Base-by-base conservation (phyloP, 2,797 vertebrate species). In the Phrynocephalus guinanensis region DNA sequence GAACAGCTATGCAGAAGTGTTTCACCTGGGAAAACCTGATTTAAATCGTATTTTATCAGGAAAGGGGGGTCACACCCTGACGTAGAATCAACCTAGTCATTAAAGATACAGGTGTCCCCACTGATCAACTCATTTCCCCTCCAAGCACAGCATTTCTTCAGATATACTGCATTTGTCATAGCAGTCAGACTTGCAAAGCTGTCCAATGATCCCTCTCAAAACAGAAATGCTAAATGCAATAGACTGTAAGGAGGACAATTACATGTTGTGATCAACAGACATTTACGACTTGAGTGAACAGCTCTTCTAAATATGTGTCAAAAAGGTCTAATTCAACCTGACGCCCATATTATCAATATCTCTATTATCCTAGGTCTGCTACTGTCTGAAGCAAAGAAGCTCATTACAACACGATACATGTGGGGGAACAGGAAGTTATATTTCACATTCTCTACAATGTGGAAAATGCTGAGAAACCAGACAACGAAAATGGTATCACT, bases 321-420 rank as follows among this genome's bases (percentile, higher is more conserved):
- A 56, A 44, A 63, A 33, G 48, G 56, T 2, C 60, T 66, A 33
- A 83, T 30, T 8, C 20, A 70, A 50, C 20, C 20, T 63, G 60
- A 63, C 13, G 33, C 52, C 20, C 4, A 66, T 33, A 77, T 83
- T 60, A 78, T 83, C 13, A 52, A n/a, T 48, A 8, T n/a, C 60
- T 68, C 81, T 70, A 8, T 88, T 38, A n/a, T 56, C 30, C 33
- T 26, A 88, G 87, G 26, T 68, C 70, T 88, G 78, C 78, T 85
- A 85, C 48, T 81, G 28, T 72, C 22, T 88, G 77, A 88, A 84
- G 83, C 66, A 18, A 81, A 38, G 38, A 78, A 67, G n/a, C 22
- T 1, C 82, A 0, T 13, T 48, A 3, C 78, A 67, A 16, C 78
- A 85, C 24, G 68, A 28, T 26, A 2, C 83, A 9, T 79, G 70